These are phyloP conservation scores for Ibidorhyncha struthersii DNA, from an alignment of 2,113 vertebrate genomes.

Conservation along the genomic window DNA sequence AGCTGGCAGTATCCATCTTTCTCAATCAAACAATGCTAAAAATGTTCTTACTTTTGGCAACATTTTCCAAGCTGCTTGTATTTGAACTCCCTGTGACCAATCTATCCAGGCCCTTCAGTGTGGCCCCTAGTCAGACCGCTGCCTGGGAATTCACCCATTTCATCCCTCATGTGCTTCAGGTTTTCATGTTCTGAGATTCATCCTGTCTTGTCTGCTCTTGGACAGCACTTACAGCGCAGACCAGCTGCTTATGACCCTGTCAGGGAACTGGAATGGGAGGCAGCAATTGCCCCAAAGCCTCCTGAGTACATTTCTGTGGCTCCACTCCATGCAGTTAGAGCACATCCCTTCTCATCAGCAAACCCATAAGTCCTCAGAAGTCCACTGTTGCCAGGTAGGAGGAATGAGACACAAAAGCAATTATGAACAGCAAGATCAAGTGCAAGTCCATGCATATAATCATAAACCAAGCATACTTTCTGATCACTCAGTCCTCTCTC, in stretches of 20 bases:
- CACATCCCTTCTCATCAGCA: background rate
- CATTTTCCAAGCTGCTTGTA: background rate
- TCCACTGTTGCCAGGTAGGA: background rate
- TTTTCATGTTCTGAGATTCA: background rate
- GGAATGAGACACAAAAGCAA: background rate
- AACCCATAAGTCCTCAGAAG: background rate
- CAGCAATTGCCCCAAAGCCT: background rate
- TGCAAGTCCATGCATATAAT: background rate
- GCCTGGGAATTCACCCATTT: background rate
- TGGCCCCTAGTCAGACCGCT: background rate
- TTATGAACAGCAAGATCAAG: background rate
- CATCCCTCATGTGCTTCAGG: background rate
- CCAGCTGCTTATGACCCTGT: background rate
- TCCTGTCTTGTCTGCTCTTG: background rate
- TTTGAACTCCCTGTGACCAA: background rate
- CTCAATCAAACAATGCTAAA: background rate
- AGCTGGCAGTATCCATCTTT: background rate
- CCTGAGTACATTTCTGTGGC: background rate
- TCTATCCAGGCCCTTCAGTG: background rate
- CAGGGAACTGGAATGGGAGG: background rate
- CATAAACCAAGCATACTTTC: background rate
- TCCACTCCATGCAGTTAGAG: background rate
- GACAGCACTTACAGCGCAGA: background rate
- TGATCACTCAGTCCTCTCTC: background rate
- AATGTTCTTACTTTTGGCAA: background rate